Base-by-base conservation (phyloP, 2,888 invertebrate species). In the Chaetoderma sp. region DNA sequence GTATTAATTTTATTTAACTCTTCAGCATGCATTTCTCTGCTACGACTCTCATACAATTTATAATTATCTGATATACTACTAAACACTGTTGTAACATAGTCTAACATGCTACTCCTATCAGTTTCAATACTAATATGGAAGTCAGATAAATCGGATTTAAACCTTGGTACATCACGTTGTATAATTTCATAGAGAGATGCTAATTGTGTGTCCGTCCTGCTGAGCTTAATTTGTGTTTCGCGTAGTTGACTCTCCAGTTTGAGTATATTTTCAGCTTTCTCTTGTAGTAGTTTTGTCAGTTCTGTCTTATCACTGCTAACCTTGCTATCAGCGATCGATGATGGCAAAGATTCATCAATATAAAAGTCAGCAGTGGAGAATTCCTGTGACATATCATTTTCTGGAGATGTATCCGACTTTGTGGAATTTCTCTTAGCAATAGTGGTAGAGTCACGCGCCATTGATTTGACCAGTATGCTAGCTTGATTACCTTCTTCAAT, bases 261-360 rank as follows among this genome's bases (percentile, higher is more conserved):
- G 28, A 39, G 44, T 5, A 42, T 39, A 36, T 39, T 27, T 32
- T 42, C 61, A 32, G 44, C 54, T 42, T 61, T 61, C 30, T 61
- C 61, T 27, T 61, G 61, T 18, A 61, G 45, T 55, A 42, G 44
- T 52, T 61, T 61, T 13, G 52, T 44, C 25, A 61, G 30, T 42
- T 61, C 61, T 16, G 44, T 52, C 44, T 61, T 61, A 0, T 52
- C 52, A 54, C 23, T 77, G 88, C 87, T 58, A 25, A 60, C 73
- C 85, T 83, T 78, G 81, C 74, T 75, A 33, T 80, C 73, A 18
- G 84, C 78, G 88, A 93, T 91, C 86, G 93, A 94, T 82, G 93
- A 93, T 66, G 94, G 93, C 88, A 94, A 90, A 72, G 94, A 94
- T 87, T 94, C 94, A 84, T 94, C 94, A 87, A 94, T 93, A 89